phyloP scores from a whole-genome alignment of 2,888 invertebrate genomes.

The Neoscelio sp. region DNA sequence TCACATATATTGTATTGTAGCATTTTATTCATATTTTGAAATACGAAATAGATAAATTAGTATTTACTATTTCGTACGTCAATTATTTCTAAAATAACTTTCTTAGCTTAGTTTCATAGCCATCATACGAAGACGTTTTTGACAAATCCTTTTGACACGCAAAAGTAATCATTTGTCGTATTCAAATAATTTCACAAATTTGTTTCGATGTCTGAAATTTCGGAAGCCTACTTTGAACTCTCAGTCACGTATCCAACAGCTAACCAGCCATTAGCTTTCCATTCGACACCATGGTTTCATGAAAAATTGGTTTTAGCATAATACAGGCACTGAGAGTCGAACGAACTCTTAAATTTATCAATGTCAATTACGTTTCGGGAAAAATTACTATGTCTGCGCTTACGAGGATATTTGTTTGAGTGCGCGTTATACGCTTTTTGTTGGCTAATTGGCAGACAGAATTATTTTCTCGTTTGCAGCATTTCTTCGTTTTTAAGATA shows the following conservation, averaged over 20 bases:
- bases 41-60: no score
- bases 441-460: conserved; percentile 49
- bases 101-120: no score
- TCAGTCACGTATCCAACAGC: conserved; percentile 1
- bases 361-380: conserved; percentile 48
- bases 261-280: background rate
- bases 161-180: no score
- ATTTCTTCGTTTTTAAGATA: conserved; percentile 34
- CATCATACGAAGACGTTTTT: no score
- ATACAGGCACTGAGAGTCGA: background rate
- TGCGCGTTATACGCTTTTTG: conserved; percentile 24
- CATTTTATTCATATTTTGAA: no score
- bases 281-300: conserved; percentile 3
- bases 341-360: conserved; percentile 45
- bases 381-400: conserved; percentile 34
- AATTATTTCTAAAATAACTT: no score
- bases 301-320: conserved; percentile 35
- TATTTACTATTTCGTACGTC: background rate
- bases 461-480: conserved; percentile 37
- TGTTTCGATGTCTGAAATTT: background rate
- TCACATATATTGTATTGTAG: no score
- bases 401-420: conserved; percentile 26
- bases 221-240: background rate
- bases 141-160: no score
- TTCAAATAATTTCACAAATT: no score